Evolutionary conservation across 2,113 vertebrate species (phyloP).

Genomic region (Phyllostomus hastatus): DNA sequence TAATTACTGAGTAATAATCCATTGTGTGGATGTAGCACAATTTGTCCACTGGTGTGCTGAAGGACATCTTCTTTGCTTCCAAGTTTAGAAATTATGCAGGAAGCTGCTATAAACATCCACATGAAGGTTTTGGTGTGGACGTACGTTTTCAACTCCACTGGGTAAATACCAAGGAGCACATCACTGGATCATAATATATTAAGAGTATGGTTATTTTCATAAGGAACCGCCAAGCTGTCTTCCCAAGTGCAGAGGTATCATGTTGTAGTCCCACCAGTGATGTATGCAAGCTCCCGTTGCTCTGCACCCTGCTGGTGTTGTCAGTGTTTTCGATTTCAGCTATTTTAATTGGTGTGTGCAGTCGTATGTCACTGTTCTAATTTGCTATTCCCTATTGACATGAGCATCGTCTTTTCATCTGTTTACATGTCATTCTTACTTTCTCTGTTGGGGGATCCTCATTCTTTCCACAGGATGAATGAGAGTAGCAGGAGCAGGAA

Average conservation of each 20-base stretch:
- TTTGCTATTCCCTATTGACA: not conserved
- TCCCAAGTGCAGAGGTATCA: not conserved
- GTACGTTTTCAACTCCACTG: not conserved
- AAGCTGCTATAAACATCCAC: not conserved
- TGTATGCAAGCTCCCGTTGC: not conserved
- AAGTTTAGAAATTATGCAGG: not conserved
- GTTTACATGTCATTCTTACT: not conserved
- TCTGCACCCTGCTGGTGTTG: not conserved
- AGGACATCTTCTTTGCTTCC: not conserved
- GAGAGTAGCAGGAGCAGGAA: not conserved
- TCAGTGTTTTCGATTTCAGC: not conserved
- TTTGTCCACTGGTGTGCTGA: not conserved
- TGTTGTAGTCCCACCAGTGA: not conserved
- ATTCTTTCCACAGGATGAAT: not conserved
- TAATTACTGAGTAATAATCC: not conserved
- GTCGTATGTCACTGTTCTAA: not conserved
- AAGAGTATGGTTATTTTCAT: not conserved
- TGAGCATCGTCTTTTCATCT: not conserved
- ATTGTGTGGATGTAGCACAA: not conserved
- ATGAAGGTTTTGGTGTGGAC: not conserved
- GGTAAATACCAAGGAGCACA: not conserved
- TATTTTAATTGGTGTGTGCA: not conserved
- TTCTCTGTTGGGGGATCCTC: not conserved
- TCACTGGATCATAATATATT: not conserved
- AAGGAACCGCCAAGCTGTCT: not conserved